These are phyloP conservation scores for Myripristis murdjan DNA, from an alignment of 2,797 vertebrate genomes.

Conservation along the genomic window DNA sequence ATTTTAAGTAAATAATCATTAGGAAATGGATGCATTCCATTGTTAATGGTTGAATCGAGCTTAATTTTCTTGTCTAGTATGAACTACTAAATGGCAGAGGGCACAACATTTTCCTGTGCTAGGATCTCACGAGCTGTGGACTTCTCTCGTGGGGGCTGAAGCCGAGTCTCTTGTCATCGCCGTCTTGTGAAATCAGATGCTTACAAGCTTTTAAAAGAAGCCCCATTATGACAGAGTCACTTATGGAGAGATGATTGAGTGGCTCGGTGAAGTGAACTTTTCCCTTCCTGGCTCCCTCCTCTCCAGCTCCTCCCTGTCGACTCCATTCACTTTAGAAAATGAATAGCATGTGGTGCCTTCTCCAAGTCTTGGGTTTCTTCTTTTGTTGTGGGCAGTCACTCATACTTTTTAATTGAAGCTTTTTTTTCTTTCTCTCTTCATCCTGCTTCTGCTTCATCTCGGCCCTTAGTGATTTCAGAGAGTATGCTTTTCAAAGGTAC, in stretches of 20 bases:
- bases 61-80: no score
- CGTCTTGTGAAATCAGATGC: constrained; percentile 76
- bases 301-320: constrained; percentile 68
- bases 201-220: constrained; percentile 74
- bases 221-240: constrained; percentile 77
- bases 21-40: no score
- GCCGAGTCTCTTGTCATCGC: constrained; percentile 59
- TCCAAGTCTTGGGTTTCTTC: constrained; percentile 74
- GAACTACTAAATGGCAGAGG: constrained; percentile 1
- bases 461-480: constrained; percentile 70
- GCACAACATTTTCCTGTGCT: constrained; percentile 9
- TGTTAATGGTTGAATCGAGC: no score
- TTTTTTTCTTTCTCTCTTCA: constrained; percentile 53
- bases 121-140: constrained; percentile 2
- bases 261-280: constrained; percentile 71
- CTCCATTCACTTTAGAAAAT: constrained; percentile 77
- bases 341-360: constrained; percentile 80
- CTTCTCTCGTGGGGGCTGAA: constrained; percentile 20
- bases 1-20: no score
- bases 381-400: constrained; percentile 81
- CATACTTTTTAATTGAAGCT: constrained; percentile 79
- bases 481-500: constrained; percentile 77
- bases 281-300: constrained; percentile 61
- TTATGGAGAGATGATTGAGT: constrained; percentile 76
- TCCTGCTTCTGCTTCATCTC: constrained; percentile 51